Base-by-base conservation (phyloP, 2,888 invertebrate genomes). In the Gonocerus acuteangulatus region DNA sequence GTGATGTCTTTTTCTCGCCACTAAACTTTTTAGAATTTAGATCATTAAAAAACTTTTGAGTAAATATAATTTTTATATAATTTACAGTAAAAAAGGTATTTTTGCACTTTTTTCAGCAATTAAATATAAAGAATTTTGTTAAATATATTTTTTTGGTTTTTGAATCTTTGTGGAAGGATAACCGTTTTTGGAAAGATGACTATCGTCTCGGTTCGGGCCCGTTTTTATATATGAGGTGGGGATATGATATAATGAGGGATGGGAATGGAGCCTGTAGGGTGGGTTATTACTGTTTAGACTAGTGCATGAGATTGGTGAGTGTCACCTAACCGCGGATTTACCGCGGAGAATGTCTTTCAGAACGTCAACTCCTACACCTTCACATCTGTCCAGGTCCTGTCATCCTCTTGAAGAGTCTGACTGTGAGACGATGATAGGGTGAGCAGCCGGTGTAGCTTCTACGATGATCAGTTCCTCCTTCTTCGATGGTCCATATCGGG, bases 241-340 rank as follows among this genome's bases (percentile, higher is more conserved):
- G 68, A 67, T 65, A 60, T 67, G 67, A 65, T 66, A 66, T 66
- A 65, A 62, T 48, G 61, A 66, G 68, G 65, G 62, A 66, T 65
- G 68, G 68, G 64, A 59, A n/a, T 68, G 67, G 68, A 68, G 68
- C 68, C 68, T 67, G 68, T 67, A 68, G 63, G 68, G 68, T 66
- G 62, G 61, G 61, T 64, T 62, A 57, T 45, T 64, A 65, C 63
- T 57, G 39, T 51, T 62, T 63, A 65, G 61, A 62, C 65, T 65
- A 65, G 61, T 63, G 62, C 65, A 65, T 65, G 65, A 58, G 61
- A 48, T 48, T 57, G 16, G 61, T 65, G 52, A 54, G 65, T 56
- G 39, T 42, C 42, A 39, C n/a, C 54, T 42, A 21, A 7, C 54
- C 54, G 54, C 54, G 54, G 54, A 21, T 52, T 42, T 60, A 48